Evolutionary conservation across 2,888 invertebrate genomes (phyloP).

Genomic region (Muschampia plurimacula): DNA sequence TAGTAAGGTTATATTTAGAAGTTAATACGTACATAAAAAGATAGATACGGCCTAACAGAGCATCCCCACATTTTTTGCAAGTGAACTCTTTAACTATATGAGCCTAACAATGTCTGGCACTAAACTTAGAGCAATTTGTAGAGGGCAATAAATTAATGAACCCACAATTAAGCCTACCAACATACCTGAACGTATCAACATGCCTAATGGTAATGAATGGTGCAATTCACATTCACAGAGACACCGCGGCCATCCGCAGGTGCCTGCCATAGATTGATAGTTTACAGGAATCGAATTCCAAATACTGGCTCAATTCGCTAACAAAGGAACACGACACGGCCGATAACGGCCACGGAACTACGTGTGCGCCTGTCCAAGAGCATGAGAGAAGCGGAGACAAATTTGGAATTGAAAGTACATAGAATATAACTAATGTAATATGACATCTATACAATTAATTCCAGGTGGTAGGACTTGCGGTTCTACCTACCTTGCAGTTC

Average conservation of each 20-base stretch:
- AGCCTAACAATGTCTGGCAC: neutral
- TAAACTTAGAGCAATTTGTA: conserved; percentile 10
- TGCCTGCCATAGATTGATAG: conserved; percentile 33
- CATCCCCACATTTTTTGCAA: too few relatives aligned
- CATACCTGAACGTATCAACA: conserved; percentile 20
- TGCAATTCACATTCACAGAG: conserved; percentile 31
- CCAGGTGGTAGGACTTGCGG: too few relatives aligned
- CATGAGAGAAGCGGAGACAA: conserved; percentile 7
- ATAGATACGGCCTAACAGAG: too few relatives aligned
- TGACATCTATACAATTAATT: too few relatives aligned
- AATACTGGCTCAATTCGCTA: conserved; percentile 35
- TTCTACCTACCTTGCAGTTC: too few relatives aligned
- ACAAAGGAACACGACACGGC: conserved; percentile 33
- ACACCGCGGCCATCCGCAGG: conserved; percentile 30
- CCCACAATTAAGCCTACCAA: conserved; percentile 19
- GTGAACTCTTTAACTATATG: neutral
- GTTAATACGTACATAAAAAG: too few relatives aligned
- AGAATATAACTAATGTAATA: too few relatives aligned
- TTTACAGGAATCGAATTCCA: conserved; percentile 36
- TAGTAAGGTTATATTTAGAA: too few relatives aligned
- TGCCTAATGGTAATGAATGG: conserved; percentile 29
- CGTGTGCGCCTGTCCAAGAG: conserved; percentile 2
- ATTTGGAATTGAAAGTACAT: too few relatives aligned
- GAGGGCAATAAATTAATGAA: conserved; percentile 18
- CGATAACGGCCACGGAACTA: conserved; percentile 28